Conservation (phyloP, 2,113 vertebrate genomes). For the Lates calcarifer region DNA sequence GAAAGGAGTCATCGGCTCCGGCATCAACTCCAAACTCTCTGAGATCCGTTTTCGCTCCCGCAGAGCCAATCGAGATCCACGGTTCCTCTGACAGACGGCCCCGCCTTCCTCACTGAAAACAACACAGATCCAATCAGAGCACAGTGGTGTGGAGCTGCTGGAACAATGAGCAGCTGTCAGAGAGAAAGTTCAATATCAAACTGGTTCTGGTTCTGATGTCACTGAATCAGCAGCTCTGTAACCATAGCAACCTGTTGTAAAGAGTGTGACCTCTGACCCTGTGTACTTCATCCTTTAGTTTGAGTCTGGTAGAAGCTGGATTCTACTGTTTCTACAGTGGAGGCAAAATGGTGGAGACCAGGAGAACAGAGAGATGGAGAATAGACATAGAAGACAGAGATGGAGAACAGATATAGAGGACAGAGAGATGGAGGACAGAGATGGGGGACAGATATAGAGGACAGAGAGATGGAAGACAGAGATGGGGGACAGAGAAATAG, state of each 20-base stretch:
- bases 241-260: not conserved
- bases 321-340: not conserved
- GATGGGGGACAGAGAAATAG: too few relatives aligned
- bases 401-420: too few relatives aligned
- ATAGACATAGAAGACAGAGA: too few relatives aligned
- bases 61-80: conserved; percentile 62
- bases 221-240: not conserved
- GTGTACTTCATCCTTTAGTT: too few relatives aligned
- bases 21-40: conserved; percentile 83
- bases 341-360: not conserved
- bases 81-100: conserved; percentile 36
- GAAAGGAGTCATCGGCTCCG: conserved; percentile 77
- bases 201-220: not conserved
- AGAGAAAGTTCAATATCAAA: not conserved
- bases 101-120: not conserved
- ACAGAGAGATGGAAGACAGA: too few relatives aligned
- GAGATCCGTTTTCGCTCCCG: conserved; percentile 79
- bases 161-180: too few relatives aligned
- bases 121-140: not conserved
- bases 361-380: too few relatives aligned
- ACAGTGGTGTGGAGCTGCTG: not conserved
- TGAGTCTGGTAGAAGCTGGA: not conserved
- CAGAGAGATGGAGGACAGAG: too few relatives aligned
- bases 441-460: too few relatives aligned
- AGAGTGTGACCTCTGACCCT: too few relatives aligned